Percentiles rank a stretch among this genome's conserved stretches.
Conservation (phyloP, 2,113 vertebrate species). For the Crotalus horridus region DNA sequence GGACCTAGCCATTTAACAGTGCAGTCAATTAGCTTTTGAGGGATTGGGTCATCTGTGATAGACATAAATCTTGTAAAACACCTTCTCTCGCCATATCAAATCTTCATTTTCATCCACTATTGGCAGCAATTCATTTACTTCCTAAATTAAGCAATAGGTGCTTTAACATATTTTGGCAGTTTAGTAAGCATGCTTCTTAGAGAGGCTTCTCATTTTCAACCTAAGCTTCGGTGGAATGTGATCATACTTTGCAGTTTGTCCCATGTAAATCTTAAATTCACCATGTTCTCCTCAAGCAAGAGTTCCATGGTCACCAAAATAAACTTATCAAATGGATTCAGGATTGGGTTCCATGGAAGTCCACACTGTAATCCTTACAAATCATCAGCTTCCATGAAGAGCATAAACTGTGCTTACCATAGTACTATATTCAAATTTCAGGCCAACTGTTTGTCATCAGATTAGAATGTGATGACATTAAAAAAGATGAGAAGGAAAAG, state of each 20-base stretch:
- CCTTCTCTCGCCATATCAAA: no score
- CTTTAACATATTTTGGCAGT: background rate
- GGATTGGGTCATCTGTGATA: background rate
- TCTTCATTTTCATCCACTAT: background rate
- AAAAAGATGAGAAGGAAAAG: constrained; percentile 53
- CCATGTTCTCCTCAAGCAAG: constrained; percentile 41
- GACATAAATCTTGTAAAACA: background rate
- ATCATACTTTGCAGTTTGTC: background rate
- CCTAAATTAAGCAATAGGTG: background rate
- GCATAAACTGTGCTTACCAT: constrained; percentile 51
- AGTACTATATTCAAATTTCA: constrained; percentile 54
- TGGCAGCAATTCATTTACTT: background rate
- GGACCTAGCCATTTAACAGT: background rate
- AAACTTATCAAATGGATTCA: constrained; percentile 26
- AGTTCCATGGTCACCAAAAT: constrained; percentile 42
- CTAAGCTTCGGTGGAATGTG: background rate
- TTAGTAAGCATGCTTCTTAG: background rate
- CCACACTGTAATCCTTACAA: constrained; percentile 47
- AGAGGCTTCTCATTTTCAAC: background rate
- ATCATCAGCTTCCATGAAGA: constrained; percentile 43
- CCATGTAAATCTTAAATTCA: constrained; percentile 3
- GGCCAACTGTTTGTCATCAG: constrained; percentile 56
- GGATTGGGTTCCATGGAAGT: constrained; percentile 41
- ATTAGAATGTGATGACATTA: constrained; percentile 59
- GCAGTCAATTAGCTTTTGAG: background rate